phyloP scores from a whole-genome alignment of 2,888 invertebrate species.

The Pyrrhosoma nymphula region DNA sequence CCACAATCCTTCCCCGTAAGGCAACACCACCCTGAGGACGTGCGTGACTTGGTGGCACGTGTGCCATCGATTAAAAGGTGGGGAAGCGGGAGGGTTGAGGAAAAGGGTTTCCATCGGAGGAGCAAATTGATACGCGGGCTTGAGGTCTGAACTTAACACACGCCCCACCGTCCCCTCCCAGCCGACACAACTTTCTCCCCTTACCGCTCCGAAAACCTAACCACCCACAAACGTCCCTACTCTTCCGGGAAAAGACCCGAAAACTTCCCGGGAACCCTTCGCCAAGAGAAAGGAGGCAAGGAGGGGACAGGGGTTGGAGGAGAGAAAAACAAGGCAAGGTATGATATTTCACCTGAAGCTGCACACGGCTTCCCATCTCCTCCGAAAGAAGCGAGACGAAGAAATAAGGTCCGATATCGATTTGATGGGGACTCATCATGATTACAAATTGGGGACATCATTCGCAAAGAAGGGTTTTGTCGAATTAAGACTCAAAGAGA shows the following conservation, averaged over 20 bases:
- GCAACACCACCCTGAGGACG: neutral
- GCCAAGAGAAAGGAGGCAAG: neutral
- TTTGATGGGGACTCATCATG: neutral
- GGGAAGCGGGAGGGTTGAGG: neutral
- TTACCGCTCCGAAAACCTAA: neutral
- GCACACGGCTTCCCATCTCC: neutral
- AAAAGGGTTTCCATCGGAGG: neutral
- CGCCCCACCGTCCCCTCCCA: neutral
- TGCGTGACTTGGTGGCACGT: neutral
- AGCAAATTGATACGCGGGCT: conserved; percentile 28
- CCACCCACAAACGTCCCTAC: neutral
- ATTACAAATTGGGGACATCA: neutral
- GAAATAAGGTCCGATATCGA: neutral
- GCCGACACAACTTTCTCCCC: neutral
- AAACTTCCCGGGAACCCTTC: neutral
- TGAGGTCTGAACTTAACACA: neutral
- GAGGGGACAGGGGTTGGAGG: neutral
- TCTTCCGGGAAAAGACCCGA: neutral
- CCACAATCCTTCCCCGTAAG: neutral
- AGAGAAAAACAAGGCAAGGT: neutral
- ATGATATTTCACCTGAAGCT: neutral
- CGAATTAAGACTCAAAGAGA: neutral
- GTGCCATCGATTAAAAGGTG: conserved; percentile 21
- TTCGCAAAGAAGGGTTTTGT: neutral
- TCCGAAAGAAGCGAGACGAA: neutral